These are phyloP conservation scores for Ceratina australensis DNA, from an alignment of 1,140 invertebrate genomes.

Conservation along the genomic window DNA sequence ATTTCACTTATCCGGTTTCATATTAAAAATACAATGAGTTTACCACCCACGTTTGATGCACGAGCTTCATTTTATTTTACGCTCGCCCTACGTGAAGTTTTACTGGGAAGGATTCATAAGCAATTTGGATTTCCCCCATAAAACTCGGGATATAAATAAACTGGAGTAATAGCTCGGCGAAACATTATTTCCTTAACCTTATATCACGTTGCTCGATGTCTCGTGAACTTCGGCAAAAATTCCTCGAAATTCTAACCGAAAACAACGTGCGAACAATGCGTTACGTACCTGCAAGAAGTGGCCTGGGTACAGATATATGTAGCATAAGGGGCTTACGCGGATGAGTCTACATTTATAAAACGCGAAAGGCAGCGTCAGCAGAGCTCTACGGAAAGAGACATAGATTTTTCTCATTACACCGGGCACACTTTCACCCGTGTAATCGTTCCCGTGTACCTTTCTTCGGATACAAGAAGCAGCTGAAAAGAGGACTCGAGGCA, in stretches of 20 bases:
- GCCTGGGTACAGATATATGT: too few relatives aligned
- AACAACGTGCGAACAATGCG: too few relatives aligned
- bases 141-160: conserved; percentile 9
- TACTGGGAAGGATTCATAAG: background rate
- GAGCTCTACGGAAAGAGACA: background rate
- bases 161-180: conserved; percentile 1
- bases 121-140: background rate
- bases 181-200: background rate
- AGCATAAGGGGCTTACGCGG: background rate
- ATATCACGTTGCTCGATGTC: background rate
- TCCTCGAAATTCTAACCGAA: too few relatives aligned
- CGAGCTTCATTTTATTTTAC: too few relatives aligned
- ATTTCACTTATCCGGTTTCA: background rate
- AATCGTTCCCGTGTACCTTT: conserved; percentile 11
- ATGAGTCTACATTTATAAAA: background rate
- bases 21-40: too few relatives aligned
- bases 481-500: conserved; percentile 23
- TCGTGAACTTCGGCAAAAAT: too few relatives aligned
- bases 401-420: conserved; percentile 28
- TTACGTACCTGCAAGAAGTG: background rate
- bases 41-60: too few relatives aligned
- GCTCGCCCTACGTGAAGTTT: background rate
- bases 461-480: conserved; percentile 7
- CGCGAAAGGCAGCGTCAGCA: background rate
- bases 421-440: background rate